Base-by-base conservation (phyloP, 2,888 invertebrate species). In the Resseliella maxima region DNA sequence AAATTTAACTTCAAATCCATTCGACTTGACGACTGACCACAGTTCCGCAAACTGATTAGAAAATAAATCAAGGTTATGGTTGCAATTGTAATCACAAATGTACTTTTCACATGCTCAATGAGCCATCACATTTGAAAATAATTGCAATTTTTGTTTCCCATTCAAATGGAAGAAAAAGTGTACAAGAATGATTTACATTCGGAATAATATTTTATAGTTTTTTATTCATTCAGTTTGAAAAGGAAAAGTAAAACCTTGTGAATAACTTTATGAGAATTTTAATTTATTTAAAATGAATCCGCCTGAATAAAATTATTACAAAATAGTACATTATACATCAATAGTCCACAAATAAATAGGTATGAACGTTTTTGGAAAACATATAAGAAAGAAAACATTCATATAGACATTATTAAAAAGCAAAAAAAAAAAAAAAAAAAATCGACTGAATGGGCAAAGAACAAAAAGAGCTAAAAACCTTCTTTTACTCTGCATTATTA, bases 1-100 rank as follows among this genome's bases (percentile, higher is more conserved):
- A 18, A 83, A 83, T 38, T 83, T 38, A 83, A 38, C n/a, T 36
- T 38, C 38, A 10, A 38, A 38, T n/a, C 10, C 35, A 72, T 72
- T 72, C 3, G 8, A 5, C 64, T 64, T 5, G 3, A 2, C 3
- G 31, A 35, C 2, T 72, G 72, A 36, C 36, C 72, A 72, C 36
- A 35, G 6, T 50, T 35, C 36, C 21, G 72, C 27, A 18, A 38
- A n/a, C 38, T 38, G 83, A 38, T 83, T 36, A 38, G 24, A 6
- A 38, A 38, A 83, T 83, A 12, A 83, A 83, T 83, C 83, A 83
- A 83, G 83, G 83, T 83, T 83, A 83, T 24, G 83, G 83, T 38
- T 83, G 83, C 83, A 83, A 83, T 83, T n/a, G 83, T 24, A 83
- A 18, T 18, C 18, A 2, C 6, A 64, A 72, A 35, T 83, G 83